A percentile compares a stretch with the other conserved stretches of the same genome.
Conservation (phyloP, 1,140 invertebrate species). For the Maniola jurtina region DNA sequence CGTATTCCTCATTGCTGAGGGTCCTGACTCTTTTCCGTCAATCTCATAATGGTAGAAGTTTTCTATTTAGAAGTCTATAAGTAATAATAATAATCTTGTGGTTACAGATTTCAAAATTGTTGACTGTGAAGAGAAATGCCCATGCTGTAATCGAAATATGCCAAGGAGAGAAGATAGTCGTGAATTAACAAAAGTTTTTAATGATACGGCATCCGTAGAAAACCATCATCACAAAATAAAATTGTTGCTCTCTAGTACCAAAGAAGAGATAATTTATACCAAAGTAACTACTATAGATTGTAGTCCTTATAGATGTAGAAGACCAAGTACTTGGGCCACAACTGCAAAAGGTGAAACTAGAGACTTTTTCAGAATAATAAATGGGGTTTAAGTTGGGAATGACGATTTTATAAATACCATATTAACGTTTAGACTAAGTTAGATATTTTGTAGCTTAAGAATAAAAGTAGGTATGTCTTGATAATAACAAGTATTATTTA, state of each 20-base stretch:
- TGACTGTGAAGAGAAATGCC: constrained; percentile 16
- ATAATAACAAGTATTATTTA: too few relatives aligned
- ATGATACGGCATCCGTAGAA: not conserved
- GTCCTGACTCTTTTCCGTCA: too few relatives aligned
- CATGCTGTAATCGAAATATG: constrained; percentile 1
- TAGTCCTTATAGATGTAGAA: constrained; percentile 14
- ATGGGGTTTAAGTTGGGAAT: constrained; percentile 17
- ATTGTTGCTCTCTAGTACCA: not conserved
- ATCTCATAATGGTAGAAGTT: too few relatives aligned
- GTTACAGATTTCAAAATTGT: constrained; percentile 24
- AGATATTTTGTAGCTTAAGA: too few relatives aligned
- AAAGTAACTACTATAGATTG: not conserved
- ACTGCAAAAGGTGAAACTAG: constrained; percentile 45
- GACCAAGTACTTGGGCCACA: constrained; percentile 35
- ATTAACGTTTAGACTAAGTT: too few relatives aligned
- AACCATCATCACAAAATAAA: not conserved
- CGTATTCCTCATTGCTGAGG: too few relatives aligned
- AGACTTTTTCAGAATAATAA: constrained; percentile 47
- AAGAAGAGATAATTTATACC: not conserved
- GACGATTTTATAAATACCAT: not conserved
- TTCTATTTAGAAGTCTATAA: too few relatives aligned
- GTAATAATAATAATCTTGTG: too few relatives aligned
- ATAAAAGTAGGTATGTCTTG: too few relatives aligned
- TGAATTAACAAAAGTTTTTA: not conserved
- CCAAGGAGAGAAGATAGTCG: not conserved